phyloP scores from a whole-genome alignment of 2,888 invertebrate species.

The Clostera curtula region DNA sequence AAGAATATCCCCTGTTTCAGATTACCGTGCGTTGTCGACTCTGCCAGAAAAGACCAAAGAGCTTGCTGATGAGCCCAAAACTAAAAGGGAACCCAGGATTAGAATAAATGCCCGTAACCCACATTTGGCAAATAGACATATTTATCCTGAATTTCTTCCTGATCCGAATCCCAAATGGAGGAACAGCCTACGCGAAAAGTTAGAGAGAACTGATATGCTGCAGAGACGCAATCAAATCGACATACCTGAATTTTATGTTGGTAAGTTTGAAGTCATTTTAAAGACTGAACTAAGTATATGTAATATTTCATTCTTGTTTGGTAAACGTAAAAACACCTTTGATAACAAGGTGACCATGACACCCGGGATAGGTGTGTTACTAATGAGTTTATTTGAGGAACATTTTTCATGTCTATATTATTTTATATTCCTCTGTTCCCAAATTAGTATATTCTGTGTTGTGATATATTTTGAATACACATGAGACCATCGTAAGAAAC shows the following conservation, averaged over 20 bases:
- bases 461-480: too few relatives aligned
- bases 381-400: too few relatives aligned
- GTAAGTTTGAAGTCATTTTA: conserved; percentile 57
- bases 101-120: conserved; percentile 33
- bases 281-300: not conserved
- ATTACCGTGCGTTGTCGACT: conserved; percentile 43
- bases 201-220: conserved; percentile 96
- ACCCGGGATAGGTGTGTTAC: too few relatives aligned
- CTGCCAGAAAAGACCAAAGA: conserved; percentile 40
- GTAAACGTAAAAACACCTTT: not conserved
- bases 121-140: conserved; percentile 76
- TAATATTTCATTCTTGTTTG: not conserved
- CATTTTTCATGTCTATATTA: too few relatives aligned
- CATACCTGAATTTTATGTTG: conserved; percentile 99
- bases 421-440: too few relatives aligned
- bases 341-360: too few relatives aligned
- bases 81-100: conserved; percentile 25
- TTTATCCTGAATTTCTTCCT: conserved; percentile 95
- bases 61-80: conserved; percentile 12
- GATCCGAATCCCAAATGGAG: conserved; percentile 86
- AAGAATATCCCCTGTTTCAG: conserved; percentile 25
- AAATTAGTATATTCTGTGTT: too few relatives aligned
- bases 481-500: too few relatives aligned
- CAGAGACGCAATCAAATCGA: conserved; percentile 85
- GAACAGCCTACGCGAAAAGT: conserved; percentile 87